Evolutionary conservation across 2,888 invertebrate species (phyloP).

Genomic region (Pachymerium ferrugineum): DNA sequence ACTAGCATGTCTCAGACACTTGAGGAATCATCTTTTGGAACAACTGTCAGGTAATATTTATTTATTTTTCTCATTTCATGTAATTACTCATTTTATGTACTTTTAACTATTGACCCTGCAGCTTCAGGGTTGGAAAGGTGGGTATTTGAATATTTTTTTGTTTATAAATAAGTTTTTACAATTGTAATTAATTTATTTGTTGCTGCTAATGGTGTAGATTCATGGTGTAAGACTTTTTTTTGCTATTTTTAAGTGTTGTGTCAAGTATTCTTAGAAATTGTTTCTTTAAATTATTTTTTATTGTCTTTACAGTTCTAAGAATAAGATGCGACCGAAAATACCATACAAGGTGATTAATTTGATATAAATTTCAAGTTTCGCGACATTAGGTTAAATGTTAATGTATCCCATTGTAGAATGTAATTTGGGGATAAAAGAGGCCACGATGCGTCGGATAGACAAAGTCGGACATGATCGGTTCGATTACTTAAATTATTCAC

Average conservation of each 20-base stretch:
- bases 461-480: too few species aligned
- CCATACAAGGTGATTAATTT: background rate
- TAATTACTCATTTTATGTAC: background rate
- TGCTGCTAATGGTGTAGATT: background rate
- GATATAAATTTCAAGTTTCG: too few species aligned
- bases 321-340: background rate
- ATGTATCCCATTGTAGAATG: too few species aligned
- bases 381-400: too few species aligned
- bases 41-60: conserved; percentile 1
- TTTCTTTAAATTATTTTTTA: background rate
- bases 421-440: too few species aligned
- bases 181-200: background rate
- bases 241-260: background rate
- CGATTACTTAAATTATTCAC: too few species aligned
- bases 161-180: background rate
- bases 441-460: too few species aligned
- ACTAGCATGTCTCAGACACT: conserved; percentile 10
- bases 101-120: background rate
- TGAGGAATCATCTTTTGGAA: background rate
- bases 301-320: background rate
- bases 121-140: conserved; percentile 20
- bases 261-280: background rate
- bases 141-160: background rate
- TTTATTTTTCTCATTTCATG: background rate
- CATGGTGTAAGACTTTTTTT: conserved; percentile 1